Conservation (phyloP, 2,113 vertebrate genomes). For the Phrynosoma platyrhinos region DNA sequence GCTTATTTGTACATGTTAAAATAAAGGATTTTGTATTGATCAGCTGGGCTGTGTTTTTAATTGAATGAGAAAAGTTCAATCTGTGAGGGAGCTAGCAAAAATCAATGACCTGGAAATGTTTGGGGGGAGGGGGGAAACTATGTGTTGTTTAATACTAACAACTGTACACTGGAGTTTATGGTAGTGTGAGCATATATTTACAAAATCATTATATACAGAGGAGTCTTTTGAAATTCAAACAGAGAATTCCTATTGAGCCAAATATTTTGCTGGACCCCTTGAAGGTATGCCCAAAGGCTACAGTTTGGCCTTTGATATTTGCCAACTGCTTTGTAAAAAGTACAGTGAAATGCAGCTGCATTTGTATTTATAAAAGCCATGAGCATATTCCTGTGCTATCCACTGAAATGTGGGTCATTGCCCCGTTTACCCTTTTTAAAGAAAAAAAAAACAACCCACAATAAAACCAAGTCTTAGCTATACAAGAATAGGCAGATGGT, state of each 20-base stretch:
- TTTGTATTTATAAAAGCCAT: conserved; percentile 54
- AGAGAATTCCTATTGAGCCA: conserved; percentile 45
- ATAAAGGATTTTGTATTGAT: conserved; percentile 67
- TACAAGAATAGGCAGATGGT: conserved; percentile 11
- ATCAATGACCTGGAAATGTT: conserved; percentile 71
- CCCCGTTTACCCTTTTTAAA: neutral
- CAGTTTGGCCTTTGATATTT: conserved; percentile 60
- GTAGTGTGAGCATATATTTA: conserved; percentile 49
- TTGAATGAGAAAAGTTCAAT: conserved; percentile 69
- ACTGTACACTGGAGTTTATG: conserved; percentile 51
- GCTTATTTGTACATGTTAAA: conserved; percentile 42
- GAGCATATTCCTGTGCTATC: conserved; percentile 34
- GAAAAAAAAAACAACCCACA: conserved; percentile 26
- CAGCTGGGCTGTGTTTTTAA: conserved; percentile 66
- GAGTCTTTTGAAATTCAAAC: conserved; percentile 63
- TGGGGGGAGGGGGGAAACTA: conserved; percentile 27
- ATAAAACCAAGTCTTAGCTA: conserved; percentile 33
- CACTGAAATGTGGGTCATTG: conserved; percentile 59
- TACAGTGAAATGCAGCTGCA: conserved; percentile 52
- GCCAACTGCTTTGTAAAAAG: conserved; percentile 59
- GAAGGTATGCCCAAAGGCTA: conserved; percentile 43
- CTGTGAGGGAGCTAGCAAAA: conserved; percentile 64
- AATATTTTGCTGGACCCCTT: conserved; percentile 42
- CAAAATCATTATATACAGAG: conserved; percentile 57
- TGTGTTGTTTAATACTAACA: conserved; percentile 25